Conservation (phyloP, 2,888 invertebrate species). For the Lumbricus terrestris region DNA sequence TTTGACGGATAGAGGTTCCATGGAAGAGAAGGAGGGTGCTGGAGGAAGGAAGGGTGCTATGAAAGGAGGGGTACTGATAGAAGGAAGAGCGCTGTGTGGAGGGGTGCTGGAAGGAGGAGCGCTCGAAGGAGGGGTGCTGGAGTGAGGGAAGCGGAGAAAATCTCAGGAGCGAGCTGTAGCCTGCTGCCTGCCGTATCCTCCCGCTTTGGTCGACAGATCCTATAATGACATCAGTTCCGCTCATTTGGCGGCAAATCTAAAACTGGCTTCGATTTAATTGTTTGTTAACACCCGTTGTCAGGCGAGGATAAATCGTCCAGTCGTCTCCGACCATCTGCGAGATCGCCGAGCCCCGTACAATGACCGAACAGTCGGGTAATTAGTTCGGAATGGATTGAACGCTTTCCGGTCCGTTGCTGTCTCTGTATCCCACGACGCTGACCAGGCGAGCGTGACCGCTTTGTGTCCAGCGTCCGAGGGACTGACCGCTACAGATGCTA, state of each 20-base stretch:
- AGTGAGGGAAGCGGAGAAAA: not conserved
- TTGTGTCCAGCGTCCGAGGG: too few species aligned
- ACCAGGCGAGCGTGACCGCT: constrained; percentile 8
- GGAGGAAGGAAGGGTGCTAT: too few species aligned
- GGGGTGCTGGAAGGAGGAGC: not conserved
- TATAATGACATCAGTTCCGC: constrained; percentile 8
- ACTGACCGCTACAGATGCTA: too few species aligned
- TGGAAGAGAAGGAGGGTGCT: too few species aligned
- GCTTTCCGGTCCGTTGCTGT: not conserved
- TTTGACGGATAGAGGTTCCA: not conserved
- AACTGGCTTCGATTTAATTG: constrained; percentile 6
- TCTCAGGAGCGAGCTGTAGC: not conserved
- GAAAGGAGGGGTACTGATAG: not conserved
- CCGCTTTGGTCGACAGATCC: not conserved
- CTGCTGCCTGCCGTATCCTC: not conserved
- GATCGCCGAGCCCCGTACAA: not conserved
- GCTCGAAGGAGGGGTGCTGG: not conserved
- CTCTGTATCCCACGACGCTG: not conserved
- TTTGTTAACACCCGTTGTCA: constrained; percentile 14
- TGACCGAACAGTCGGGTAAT: constrained; percentile 12
- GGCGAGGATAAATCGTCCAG: constrained; percentile 4
- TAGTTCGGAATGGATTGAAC: constrained; percentile 16
- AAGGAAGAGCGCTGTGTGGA: not conserved
- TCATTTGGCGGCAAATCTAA: constrained; percentile 11
- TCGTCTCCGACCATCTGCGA: not conserved